Percentiles rank a stretch among this genome's conserved stretches.
Conservation (phyloP, 2,888 invertebrate genomes). For the Artemia sinica region DNA sequence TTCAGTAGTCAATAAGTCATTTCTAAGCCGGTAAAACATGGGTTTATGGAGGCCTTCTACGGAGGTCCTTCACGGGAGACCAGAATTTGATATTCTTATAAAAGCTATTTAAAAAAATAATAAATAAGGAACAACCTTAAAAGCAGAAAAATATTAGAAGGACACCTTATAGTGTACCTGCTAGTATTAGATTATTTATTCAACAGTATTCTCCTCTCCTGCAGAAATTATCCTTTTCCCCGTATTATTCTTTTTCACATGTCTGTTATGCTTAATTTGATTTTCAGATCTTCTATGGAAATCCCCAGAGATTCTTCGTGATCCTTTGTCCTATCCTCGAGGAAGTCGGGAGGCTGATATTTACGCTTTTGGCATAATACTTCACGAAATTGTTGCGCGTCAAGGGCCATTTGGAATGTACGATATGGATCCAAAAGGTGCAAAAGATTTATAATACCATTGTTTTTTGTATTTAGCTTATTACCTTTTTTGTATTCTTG, state of each 20-base stretch:
- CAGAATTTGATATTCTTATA: no score
- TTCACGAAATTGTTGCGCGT: conserved; percentile 80
- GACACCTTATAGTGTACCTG: not conserved
- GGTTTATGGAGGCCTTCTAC: no score
- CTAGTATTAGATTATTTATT: no score
- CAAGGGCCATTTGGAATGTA: conserved; percentile 72
- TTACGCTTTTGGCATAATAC: conserved; percentile 86
- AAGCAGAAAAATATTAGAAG: not conserved
- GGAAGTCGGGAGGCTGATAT: conserved; percentile 83
- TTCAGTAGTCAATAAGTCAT: no score
- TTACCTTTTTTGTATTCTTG: no score
- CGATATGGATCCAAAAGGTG: conserved; percentile 65
- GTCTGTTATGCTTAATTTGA: conserved; percentile 21
- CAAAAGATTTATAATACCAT: not conserved
- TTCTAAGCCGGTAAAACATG: no score
- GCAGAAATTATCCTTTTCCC: not conserved
- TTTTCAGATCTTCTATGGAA: conserved; percentile 74
- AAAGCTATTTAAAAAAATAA: no score
- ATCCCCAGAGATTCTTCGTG: conserved; percentile 74
- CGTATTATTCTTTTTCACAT: not conserved
- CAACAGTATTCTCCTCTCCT: no score
- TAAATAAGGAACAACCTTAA: no score
- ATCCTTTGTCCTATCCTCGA: conserved; percentile 42
- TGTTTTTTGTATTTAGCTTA: no score
- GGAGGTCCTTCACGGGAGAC: no score